Conservation (phyloP, 1,140 invertebrate species). For the Diorhabda carinulata region DNA sequence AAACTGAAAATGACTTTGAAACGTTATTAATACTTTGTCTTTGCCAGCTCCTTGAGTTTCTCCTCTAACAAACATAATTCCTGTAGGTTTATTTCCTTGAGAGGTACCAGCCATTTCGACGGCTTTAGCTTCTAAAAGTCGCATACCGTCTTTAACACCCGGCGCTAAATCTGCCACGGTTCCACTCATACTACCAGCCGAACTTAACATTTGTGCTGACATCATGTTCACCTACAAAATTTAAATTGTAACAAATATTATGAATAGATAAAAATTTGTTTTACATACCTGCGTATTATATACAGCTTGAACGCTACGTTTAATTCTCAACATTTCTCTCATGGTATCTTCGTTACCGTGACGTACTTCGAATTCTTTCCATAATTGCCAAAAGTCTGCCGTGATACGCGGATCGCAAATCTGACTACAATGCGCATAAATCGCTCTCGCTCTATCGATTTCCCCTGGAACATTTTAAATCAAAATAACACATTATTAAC, state of each 20-base stretch:
- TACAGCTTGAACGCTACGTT: constrained; percentile 93
- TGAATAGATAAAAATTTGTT: constrained; percentile 1
- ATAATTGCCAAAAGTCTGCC: constrained; percentile 93
- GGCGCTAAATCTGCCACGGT: constrained; percentile 65
- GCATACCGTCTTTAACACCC: constrained; percentile 78
- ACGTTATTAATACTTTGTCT: constrained; percentile 52
- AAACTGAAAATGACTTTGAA: not conserved
- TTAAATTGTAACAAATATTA: constrained; percentile 4
- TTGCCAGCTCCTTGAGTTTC: constrained; percentile 74
- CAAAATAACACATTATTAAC: too few relatives aligned
- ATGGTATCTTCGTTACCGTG: constrained; percentile 99
- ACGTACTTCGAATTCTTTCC: constrained; percentile 97
- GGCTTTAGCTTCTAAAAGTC: constrained; percentile 80
- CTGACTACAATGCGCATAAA: constrained; percentile 97
- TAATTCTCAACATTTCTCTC: constrained; percentile 97
- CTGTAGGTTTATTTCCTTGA: constrained; percentile 53
- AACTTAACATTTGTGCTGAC: constrained; percentile 93
- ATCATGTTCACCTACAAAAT: constrained; percentile 78
- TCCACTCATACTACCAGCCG: constrained; percentile 59
- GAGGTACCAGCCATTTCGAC: constrained; percentile 61
- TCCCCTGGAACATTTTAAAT: not conserved
- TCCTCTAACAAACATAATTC: constrained; percentile 81
- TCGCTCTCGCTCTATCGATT: constrained; percentile 80
- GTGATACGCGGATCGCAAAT: constrained; percentile 98
- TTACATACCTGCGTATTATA: constrained; percentile 82